Conservation (phyloP, 2,888 invertebrate species). For the Torymus aiolomorphi region DNA sequence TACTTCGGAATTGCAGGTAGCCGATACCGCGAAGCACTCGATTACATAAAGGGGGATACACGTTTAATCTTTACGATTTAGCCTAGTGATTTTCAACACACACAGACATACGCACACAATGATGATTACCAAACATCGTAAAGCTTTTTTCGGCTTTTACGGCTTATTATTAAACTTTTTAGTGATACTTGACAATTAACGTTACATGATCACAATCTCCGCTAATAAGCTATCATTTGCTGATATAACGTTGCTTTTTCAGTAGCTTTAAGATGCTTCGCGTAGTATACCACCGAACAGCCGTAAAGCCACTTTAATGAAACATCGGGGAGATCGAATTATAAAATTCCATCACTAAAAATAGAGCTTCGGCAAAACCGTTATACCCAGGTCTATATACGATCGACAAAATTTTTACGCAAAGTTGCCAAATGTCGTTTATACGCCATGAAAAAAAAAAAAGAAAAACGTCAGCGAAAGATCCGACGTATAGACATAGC, state of each 20-base stretch:
- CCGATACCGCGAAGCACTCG: neutral
- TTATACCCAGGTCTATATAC: no score
- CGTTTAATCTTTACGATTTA: conserved; percentile 19
- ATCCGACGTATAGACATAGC: no score
- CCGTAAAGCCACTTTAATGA: no score
- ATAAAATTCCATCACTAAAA: no score
- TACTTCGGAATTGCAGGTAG: neutral
- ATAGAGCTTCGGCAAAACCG: no score
- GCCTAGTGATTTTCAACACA: neutral
- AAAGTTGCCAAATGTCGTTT: no score
- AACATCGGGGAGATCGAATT: no score
- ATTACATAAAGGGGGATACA: conserved; percentile 23
- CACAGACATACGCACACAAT: neutral
- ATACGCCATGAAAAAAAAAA: no score
- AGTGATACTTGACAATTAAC: conserved; percentile 16
- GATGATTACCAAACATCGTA: conserved; percentile 5
- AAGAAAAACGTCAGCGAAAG: no score
- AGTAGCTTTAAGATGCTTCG: neutral
- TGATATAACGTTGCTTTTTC: conserved; percentile 3
- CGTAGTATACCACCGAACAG: no score
- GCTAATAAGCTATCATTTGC: neutral
- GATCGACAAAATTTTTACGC: no score
- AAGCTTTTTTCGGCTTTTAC: conserved; percentile 25
- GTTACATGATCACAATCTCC: conserved; percentile 2
- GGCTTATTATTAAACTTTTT: conserved; percentile 22